Percentiles rank a stretch among this genome's conserved stretches.
These are phyloP conservation scores for Phoenicopterus ruber DNA, from an alignment of 2,113 vertebrate genomes.

Conservation along the genomic window DNA sequence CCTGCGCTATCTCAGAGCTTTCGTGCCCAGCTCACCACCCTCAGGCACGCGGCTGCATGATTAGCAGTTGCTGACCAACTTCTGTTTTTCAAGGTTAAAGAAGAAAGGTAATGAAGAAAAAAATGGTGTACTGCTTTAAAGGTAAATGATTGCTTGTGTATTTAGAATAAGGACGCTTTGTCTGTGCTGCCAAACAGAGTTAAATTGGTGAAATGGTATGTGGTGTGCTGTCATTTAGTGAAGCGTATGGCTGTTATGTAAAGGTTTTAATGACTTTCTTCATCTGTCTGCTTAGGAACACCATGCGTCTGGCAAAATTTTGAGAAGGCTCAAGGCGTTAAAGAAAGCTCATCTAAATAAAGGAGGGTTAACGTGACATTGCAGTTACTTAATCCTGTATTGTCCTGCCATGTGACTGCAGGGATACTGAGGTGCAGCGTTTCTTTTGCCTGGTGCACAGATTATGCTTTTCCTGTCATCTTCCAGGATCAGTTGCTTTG, in stretches of 20 bases:
- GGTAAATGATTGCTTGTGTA: background rate
- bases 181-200: background rate
- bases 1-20: background rate
- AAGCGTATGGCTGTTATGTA: background rate
- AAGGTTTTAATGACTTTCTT: constrained; percentile 57
- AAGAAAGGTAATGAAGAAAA: background rate
- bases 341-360: constrained; percentile 73
- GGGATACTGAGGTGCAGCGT: constrained; percentile 45
- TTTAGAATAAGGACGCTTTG: background rate
- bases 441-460: constrained; percentile 14
- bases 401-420: constrained; percentile 61
- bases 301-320: constrained; percentile 54
- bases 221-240: background rate
- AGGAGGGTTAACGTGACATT: constrained; percentile 71
- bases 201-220: background rate
- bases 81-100: background rate
- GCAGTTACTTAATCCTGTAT: constrained; percentile 68
- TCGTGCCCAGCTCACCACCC: background rate
- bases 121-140: background rate
- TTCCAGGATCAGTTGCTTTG: background rate
- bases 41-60: background rate
- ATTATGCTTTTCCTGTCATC: background rate
- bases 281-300: constrained; percentile 64
- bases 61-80: background rate
- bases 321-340: constrained; percentile 68